A percentile compares a stretch with the other conserved stretches of the same genome.
Conservation (phyloP, 2,888 invertebrate species). For the Laothoe populi region DNA sequence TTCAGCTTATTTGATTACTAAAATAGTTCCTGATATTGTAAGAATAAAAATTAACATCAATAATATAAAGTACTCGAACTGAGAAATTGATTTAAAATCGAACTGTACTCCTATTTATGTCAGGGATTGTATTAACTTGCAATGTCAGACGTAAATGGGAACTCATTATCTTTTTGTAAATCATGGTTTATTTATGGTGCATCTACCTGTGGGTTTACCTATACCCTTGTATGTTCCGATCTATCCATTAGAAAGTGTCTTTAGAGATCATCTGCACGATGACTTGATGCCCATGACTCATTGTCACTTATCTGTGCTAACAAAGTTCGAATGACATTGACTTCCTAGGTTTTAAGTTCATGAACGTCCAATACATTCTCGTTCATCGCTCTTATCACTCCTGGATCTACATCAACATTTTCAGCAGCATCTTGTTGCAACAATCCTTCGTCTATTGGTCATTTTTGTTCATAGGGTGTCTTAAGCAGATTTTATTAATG, state of each 20-base stretch:
- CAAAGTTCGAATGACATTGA: conserved; percentile 7
- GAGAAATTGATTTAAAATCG: conserved; percentile 42
- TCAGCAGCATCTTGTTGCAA: neutral
- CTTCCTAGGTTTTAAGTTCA: neutral
- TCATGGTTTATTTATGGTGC: conserved; percentile 49
- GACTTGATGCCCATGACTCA: conserved; percentile 11
- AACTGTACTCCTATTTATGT: conserved; percentile 41
- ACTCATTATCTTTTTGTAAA: conserved; percentile 59
- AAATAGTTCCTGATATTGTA: neutral
- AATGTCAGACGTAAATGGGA: conserved; percentile 47
- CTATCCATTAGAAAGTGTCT: conserved; percentile 7
- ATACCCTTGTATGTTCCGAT: conserved; percentile 45
- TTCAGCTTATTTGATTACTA: neutral
- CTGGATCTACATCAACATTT: neutral
- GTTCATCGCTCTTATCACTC: neutral
- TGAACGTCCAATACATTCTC: neutral
- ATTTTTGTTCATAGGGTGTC: conserved; percentile 21
- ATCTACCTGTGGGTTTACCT: conserved; percentile 49
- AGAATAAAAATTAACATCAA: neutral
- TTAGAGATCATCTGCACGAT: conserved; percentile 19
- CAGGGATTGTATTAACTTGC: conserved; percentile 31
- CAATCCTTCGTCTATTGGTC: neutral
- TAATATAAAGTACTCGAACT: conserved; percentile 38
- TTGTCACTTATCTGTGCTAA: conserved; percentile 24
- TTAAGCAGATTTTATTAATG: conserved; percentile 59